These are phyloP conservation scores for Bombylius major DNA, from an alignment of 2,888 invertebrate genomes.

Conservation along the genomic window DNA sequence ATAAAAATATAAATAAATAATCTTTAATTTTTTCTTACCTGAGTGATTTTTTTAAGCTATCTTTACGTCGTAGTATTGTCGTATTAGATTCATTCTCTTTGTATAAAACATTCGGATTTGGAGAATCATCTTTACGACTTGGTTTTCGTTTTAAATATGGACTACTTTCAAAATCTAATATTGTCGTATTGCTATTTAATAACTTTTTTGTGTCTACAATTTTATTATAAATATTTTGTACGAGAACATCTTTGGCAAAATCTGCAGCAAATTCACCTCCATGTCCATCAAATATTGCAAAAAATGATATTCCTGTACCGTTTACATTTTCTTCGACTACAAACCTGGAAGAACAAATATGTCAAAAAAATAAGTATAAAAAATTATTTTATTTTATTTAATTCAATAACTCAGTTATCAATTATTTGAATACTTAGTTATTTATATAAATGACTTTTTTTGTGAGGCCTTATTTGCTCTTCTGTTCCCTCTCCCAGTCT, in stretches of 20 bases:
- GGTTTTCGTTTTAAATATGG: slow-evolving; percentile 28
- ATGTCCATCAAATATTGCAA: slow-evolving; percentile 91
- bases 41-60: slow-evolving; percentile 30
- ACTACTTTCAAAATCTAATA: slow-evolving; percentile 17
- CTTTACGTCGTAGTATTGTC: slow-evolving; percentile 24
- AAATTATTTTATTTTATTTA: neutral
- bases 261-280: slow-evolving; percentile 92
- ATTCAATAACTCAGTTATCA: too few species aligned
- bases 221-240: slow-evolving; percentile 66
- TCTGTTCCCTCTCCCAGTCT: too few species aligned
- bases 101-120: slow-evolving; percentile 14
- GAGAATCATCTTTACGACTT: slow-evolving; percentile 19
- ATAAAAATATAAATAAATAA: neutral
- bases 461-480: too few species aligned
- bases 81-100: slow-evolving; percentile 23
- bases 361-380: neutral
- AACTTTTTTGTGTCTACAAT: slow-evolving; percentile 59
- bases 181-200: slow-evolving; percentile 43
- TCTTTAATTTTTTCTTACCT: slow-evolving; percentile 19
- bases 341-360: slow-evolving; percentile 38
- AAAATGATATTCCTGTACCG: slow-evolving; percentile 67
- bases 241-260: slow-evolving; percentile 77
- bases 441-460: too few species aligned
- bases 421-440: too few species aligned
- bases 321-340: slow-evolving; percentile 77